Percentiles rank a stretch among this genome's conserved stretches.
Conservation (phyloP, 1,140 invertebrate genomes). For the Nautilus pompilius region DNA sequence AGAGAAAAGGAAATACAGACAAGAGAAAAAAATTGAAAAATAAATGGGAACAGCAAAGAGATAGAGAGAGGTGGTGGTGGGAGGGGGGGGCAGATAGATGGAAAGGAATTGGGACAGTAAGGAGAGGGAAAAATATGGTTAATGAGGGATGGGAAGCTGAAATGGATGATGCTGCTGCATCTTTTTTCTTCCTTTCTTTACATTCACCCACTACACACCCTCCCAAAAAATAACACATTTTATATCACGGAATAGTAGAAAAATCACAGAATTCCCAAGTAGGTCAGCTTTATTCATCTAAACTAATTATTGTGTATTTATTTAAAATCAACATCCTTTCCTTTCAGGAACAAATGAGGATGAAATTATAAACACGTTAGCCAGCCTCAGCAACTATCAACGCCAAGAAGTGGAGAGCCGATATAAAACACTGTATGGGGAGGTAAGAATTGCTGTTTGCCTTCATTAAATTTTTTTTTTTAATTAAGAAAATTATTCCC, state of each 20-base stretch:
- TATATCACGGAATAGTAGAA: not conserved
- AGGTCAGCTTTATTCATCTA: not conserved
- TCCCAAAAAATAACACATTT: not conserved
- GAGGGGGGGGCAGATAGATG: too few relatives aligned
- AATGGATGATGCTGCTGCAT: too few relatives aligned
- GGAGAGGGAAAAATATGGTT: too few relatives aligned
- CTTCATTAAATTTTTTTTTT: not conserved
- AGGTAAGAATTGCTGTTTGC: conserved; percentile 57
- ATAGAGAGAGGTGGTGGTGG: too few relatives aligned
- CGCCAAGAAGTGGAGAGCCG: conserved; percentile 82
- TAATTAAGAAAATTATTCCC: not conserved
- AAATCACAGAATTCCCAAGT: not conserved
- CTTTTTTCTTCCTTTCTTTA: not conserved
- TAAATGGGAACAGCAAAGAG: too few relatives aligned
- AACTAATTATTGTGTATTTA: not conserved
- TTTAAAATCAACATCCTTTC: not conserved
- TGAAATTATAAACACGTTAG: conserved; percentile 82
- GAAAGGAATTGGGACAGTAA: too few relatives aligned
- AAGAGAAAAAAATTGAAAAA: too few relatives aligned
- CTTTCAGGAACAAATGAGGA: conserved; percentile 76
- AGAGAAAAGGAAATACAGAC: too few relatives aligned
- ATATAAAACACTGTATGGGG: conserved; percentile 90
- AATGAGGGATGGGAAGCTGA: too few relatives aligned
- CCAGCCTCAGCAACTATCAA: conserved; percentile 80
- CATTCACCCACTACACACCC: not conserved